Evolutionary conservation across 2,888 invertebrate genomes (phyloP), one percentile per base, ranked within the genome.

Genomic region (Geotrupes spiniger): DNA sequence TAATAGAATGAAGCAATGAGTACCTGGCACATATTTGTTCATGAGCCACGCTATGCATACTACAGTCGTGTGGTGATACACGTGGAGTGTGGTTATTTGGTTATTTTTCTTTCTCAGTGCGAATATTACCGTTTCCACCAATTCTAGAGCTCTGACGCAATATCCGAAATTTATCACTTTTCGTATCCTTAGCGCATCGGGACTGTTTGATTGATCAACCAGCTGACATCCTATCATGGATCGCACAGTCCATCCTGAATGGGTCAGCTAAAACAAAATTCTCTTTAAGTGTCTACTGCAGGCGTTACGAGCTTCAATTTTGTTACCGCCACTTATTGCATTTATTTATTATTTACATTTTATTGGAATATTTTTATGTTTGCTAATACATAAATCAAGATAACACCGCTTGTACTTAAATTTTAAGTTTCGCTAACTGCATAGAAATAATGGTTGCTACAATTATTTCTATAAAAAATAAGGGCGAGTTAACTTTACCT

Each of bases 121-220:
- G 63, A 89, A 89, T 66, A 88, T 82, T 2, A 81, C 64, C 0
- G 89, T 89, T 68, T 89, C 89, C 0, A 78, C 59, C 1, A 89
- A 70, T 65, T 89, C 89, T 14, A 78, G 55, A 2, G 83, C 59
- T 71, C 88, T 89, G 0, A 21, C 21, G 6, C 21, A 21, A 21
- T 21, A 21, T 6, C 58, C 50, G 61, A 31, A 33, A 57, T 9
- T 66, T 53, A 0, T 79, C 28, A 2, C 27, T 26, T 2, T 11
- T 36, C 15, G 72, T 75, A 80, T 76, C 59, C 82, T 74, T 49
- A 87, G 45, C 1, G 85, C 78, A 41, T 57, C 53, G 2, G 83
- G 80, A 53, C 81, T 78, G 61, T 76, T 73, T 1, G 87, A 85
- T 68, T 83, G 86, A 21, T 21, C 21, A 21, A 21, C 6, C 21